Base-by-base conservation (phyloP, 2,888 invertebrate genomes). In the Deilephila elpenor region DNA sequence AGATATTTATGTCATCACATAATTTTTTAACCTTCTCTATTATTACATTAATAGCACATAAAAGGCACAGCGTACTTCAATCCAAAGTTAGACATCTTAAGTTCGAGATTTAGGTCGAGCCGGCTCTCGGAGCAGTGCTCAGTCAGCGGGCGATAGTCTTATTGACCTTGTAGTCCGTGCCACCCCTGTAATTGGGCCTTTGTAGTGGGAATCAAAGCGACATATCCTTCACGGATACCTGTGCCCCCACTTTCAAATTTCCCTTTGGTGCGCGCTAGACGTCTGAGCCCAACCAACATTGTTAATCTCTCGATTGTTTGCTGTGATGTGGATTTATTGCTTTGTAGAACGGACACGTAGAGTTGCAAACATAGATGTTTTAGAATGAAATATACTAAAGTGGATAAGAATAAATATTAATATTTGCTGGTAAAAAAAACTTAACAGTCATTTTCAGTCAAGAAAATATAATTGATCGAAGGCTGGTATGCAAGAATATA, bases 141-240 rank as follows among this genome's bases (percentile, higher is more conserved):
- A 29, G 73, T 60, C 62, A 62, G n/a, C 56, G 53, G 29, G 51
- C 53, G 70, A 73, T 71, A 62, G 73, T 61, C 61, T 71, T 70
- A 89, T 87, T 88, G 89, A 89, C 90, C 92, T 91, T 91, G 88
- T 87, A 87, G 84, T 84, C 81, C 82, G 88, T 86, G 88, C 86
- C 86, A 87, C 86, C 85, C 87, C 84, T 79, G 86, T 92, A 91
- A 93, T 92, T 91, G 90, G 88, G 79, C 89, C 90, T 92, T 92
- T 93, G 92, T 92, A 86, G 84, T 79, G 82, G 80, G 86, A 85
- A 90, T 91, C 88, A 91, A 90, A 89, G 84, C 88, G 89, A 90
- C 90, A 89, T 91, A 81, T 80, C 80, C 77, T 79, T 83, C 83
- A 82, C 84, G 82, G 79, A 80, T 82, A 80, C 75, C 82, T 84